These are phyloP conservation scores for Laticauda laticaudata DNA, from an alignment of 2,113 vertebrate genomes.

Conservation along the genomic window DNA sequence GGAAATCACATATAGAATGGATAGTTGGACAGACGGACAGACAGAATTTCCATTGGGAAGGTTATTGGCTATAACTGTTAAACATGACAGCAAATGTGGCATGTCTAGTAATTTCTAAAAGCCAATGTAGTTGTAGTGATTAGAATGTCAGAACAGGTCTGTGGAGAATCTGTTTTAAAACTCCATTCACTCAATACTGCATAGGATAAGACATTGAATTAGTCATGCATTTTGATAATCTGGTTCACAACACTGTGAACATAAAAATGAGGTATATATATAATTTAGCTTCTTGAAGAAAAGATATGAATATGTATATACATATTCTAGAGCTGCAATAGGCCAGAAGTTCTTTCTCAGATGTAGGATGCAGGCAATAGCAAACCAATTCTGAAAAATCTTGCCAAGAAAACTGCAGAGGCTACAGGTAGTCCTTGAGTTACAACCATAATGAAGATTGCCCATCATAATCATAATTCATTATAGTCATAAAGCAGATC, in stretches of 20 bases:
- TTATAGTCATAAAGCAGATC: too few species aligned
- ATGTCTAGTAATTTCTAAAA: not conserved
- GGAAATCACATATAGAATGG: constrained; percentile 7
- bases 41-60: not conserved
- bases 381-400: not conserved
- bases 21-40: not conserved
- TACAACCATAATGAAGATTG: not conserved
- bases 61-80: not conserved
- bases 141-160: not conserved
- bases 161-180: not conserved
- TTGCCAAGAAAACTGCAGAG: not conserved
- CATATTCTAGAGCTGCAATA: not conserved
- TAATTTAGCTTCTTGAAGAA: not conserved
- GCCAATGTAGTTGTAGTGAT: not conserved
- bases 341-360: not conserved
- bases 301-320: not conserved
- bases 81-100: rapidly evolving
- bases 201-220: not conserved
- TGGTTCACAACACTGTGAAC: not conserved
- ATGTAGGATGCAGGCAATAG: not conserved
- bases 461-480: too few species aligned
- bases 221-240: not conserved
- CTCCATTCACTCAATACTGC: not conserved
- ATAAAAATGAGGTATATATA: not conserved
- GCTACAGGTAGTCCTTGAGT: too few species aligned